A percentile compares a stretch with the other conserved stretches of the same genome.
These are phyloP conservation scores for Cryptosula pallasiana DNA, from an alignment of 2,888 invertebrate species.

Conservation along the genomic window DNA sequence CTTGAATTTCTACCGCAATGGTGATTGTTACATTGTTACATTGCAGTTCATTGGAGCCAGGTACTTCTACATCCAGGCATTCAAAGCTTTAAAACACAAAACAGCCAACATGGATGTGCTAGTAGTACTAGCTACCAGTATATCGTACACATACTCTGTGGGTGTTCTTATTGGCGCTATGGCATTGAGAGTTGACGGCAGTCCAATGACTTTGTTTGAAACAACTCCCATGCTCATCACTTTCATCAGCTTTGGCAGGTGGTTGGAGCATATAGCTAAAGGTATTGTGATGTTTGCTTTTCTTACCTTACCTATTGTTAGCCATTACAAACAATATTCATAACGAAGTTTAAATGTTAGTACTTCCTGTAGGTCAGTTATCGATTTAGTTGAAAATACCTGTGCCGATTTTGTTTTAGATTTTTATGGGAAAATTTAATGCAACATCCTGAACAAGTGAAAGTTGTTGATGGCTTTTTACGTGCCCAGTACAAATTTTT, in stretches of 20 bases:
- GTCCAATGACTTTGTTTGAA: constrained; percentile 97
- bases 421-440: too few relatives aligned
- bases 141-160: constrained; percentile 87
- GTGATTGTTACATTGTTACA: too few relatives aligned
- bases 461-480: too few relatives aligned
- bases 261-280: constrained; percentile 94
- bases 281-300: neutral
- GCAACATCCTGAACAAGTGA: too few relatives aligned
- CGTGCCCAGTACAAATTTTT: too few relatives aligned
- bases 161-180: constrained; percentile 67
- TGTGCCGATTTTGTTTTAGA: too few relatives aligned
- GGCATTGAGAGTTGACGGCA: constrained; percentile 68
- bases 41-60: constrained; percentile 83
- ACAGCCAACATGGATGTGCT: constrained; percentile 98
- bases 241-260: constrained; percentile 91
- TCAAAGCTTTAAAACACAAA: constrained; percentile 80
- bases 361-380: too few relatives aligned
- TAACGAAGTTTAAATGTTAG: too few relatives aligned
- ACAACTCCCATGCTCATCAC: constrained; percentile 97
- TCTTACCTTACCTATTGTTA: too few relatives aligned
- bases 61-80: constrained; percentile 93
- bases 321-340: too few relatives aligned
- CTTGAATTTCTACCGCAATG: too few relatives aligned
- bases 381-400: too few relatives aligned
- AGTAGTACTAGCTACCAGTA: constrained; percentile 95